Evolutionary conservation across 2,797 vertebrate species (phyloP), one percentile per base, ranked within the genome.

Genomic region (Margarornis squamiger): DNA sequence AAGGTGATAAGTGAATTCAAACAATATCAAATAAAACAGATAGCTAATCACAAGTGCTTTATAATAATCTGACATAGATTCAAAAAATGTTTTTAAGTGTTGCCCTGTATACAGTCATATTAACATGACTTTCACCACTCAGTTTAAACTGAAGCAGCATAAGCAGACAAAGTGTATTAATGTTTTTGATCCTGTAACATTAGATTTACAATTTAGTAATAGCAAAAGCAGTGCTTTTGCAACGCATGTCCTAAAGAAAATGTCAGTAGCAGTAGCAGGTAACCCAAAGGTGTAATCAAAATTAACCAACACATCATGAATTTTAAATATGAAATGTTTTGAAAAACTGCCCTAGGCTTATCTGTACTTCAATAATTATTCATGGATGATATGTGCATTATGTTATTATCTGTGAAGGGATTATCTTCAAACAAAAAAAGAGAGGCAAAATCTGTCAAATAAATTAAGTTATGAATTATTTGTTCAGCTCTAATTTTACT

Each of bases 251-350:
- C 34, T 71, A 84, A 81, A 88, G 66, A 66, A 82, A 88, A 68
- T 67, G 11, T 22, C n/a, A 82, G 36, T 17, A 66, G 70, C 19
- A 19, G n/a, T 23, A 65, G 10, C 39, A 82, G 34, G 43, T 59
- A 84, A 93, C 51, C 12, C 18, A 84, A 83, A 86, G 12, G 7
- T 79, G 7, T 22, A 82, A 86, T 62, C 14, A 72, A 87, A 95
- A 85, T 88, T 85, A 93, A 76, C 6, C 26, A 85, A 46, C 2
- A 4, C 22, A 59, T n/a, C 2, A 78, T 57, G 32, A 93, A 79
- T 89, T 95, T 87, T 79, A 88, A 92, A 61, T 76, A 49, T 7
- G 15, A 86, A 93, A 86, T 14, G 5, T 57, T 95, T 85, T 24
- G 24, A 57, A 87, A 84, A 83, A 67, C 7, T 70, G 24, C 67